Evolutionary conservation across 2,888 invertebrate species (phyloP), one percentile per base, ranked within the genome.

Genomic region (Ichneumoninae sp.): DNA sequence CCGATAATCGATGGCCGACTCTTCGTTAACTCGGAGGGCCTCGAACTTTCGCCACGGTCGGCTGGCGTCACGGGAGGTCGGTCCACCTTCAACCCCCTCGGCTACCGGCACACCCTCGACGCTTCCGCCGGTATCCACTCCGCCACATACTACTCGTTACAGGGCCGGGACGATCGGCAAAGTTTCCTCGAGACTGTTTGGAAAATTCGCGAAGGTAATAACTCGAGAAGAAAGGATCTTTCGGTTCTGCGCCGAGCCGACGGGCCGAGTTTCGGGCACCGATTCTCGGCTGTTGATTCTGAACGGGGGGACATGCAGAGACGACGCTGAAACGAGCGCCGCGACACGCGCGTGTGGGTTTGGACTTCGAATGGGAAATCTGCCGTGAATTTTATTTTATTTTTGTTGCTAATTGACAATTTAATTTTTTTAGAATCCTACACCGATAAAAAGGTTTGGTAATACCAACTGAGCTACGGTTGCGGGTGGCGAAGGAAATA

Each of bases 141-240:
- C 60, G 50, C 72, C 72, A 44, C 68, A 47, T 87, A 85, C 87
- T 86, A 88, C 86, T 87, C 85, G 83, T 85, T 84, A 80, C 82
- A 68, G 70, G 69, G 54, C 40, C 19, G 33, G 68, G 70, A 72
- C 80, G 66, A 80, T 36, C 80, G 68, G 68, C 62, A 71, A 85
- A 82, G 72, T 69, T 80, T 81, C 62, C 60, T 54, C 70, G 71
- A 71, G 80, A 80, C 71, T 70, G 75, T 83, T 76, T 50, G 79
- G 33, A 76, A 80, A 80, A 84, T 84, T 84, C 80, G 76, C 80
- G 82, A 87, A 84, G 76, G 80, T 66, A 84, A 86, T 84, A 87
- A 86, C 84, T 87, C 76, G 69, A 54, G 83, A 80, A 76, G 84
- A 84, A 88, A 84, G 82, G 85, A 84, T 83, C 74, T 82, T 79